Base-by-base conservation (phyloP, 2,797 vertebrate genomes). In the Eulemur albifrons region DNA sequence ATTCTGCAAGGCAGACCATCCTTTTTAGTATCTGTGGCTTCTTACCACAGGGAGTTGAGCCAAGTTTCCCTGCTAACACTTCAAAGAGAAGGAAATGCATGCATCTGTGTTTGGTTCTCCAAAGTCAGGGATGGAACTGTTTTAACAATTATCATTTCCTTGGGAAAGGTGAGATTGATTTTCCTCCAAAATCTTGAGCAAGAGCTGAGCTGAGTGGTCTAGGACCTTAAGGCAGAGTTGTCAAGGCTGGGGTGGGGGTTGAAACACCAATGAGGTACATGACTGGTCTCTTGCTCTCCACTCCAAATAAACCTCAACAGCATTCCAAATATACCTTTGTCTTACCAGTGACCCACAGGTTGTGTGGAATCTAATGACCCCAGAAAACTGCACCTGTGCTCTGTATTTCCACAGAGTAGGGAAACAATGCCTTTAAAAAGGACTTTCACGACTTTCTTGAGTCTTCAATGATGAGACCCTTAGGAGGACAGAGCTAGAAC, bases 111-210 rank as follows among this genome's bases (percentile, higher is more conserved):
- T n/a, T 40, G 8, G 27, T 52, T 67, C 59, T 52, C 40, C 73
- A 89, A 65, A 79, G 52, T 52, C 87, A 32, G 18, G 7, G 25
- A 6, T 52, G 17, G n/a, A 54, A 54, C 4, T 38, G 23, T 38
- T 35, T 85, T 52, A 69, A 85, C 35, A 63, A 85, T 43, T 57
- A 54, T 67, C 21, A 38, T 70, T 70, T 85, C n/a, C n/a, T 85
- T 27, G 13, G 23, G 45, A 52, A 14, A 52, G 4, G 82, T 38
- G 25, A 84, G 45, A 69, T 13, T 35, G n/a, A 85, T 27, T 7
- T 85, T 72, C 52, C 50, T 59, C 21, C 40, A 88, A 88, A 88
- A 43, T 73, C 30, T 75, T 54, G 27, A 18, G 27, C 57, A 88
- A 38, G 5, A 18, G 18, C 30, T 18, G 7, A 11, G 21, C 50